phyloP scores from a whole-genome alignment of 92 coral and sea anemone species.

The Ricordea florida region DNA sequence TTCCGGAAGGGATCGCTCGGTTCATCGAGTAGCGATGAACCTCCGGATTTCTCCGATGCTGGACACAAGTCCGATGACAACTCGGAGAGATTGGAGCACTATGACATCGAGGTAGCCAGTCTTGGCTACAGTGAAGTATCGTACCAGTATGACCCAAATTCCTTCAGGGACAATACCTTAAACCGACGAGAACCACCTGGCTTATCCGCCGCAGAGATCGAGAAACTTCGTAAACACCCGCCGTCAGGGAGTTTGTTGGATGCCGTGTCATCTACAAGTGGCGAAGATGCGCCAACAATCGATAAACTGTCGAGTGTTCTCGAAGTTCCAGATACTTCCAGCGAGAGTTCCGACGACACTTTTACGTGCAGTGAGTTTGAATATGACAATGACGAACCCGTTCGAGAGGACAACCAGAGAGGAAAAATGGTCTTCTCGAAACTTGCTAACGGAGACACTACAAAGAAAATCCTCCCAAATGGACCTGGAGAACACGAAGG shows the following conservation, averaged over 20 bases:
- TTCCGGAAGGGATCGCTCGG: slow-evolving; percentile 76
- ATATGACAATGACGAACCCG: slow-evolving; percentile 75
- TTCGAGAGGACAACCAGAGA: slow-evolving; percentile 61
- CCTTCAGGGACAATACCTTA: slow-evolving; percentile 66
- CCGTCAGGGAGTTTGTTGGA: slow-evolving; percentile 95
- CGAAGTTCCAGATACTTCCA: slow-evolving; percentile 86
- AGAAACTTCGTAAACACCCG: slow-evolving; percentile 81
- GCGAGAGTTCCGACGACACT: slow-evolving; percentile 96
- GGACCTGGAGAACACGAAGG: slow-evolving; percentile 27
- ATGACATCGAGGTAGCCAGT: slow-evolving; percentile 95
- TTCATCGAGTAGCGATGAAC: slow-evolving; percentile 85
- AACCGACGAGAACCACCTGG: slow-evolving; percentile 81
- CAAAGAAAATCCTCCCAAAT: slow-evolving; percentile 1
- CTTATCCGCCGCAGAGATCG: slow-evolving; percentile 81
- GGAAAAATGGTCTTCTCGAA: slow-evolving; percentile 83
- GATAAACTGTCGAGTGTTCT: slow-evolving; percentile 79
- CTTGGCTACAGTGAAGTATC: slow-evolving; percentile 91
- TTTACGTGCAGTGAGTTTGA: slow-evolving; percentile 98
- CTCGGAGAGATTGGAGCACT: slow-evolving; percentile 90
- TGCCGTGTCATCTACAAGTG: slow-evolving; percentile 88
- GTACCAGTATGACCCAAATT: slow-evolving; percentile 86
- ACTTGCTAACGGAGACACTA: slow-evolving; percentile 44
- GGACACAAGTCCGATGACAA: slow-evolving; percentile 77
- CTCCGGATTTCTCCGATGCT: slow-evolving; percentile 79
- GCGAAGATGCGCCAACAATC: slow-evolving; percentile 75